Evolutionary conservation across 2,113 vertebrate genomes (phyloP).

Genomic region (Gobio gobio): DNA sequence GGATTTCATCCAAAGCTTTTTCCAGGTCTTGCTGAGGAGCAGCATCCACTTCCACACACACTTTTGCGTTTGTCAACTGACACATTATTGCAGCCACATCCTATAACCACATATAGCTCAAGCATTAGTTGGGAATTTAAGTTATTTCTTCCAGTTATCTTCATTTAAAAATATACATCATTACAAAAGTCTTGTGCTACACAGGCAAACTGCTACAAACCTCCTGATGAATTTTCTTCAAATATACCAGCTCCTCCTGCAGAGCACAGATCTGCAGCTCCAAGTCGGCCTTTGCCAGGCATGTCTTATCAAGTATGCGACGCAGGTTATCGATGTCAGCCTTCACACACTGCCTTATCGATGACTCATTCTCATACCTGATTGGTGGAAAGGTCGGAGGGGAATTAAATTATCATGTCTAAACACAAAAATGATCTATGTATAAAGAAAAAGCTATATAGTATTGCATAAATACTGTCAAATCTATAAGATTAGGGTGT

Average conservation of each 20-base stretch:
- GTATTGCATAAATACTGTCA: no score
- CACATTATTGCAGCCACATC: conserved; percentile 82
- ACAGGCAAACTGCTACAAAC: conserved; percentile 64
- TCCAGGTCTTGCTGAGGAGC: conserved; percentile 85
- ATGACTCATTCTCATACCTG: conserved; percentile 86
- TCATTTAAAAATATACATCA: not conserved
- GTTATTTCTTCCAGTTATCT: not conserved
- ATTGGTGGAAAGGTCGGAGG: conserved; percentile 10
- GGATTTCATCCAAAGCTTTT: conserved; percentile 88
- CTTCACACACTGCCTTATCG: conserved; percentile 86
- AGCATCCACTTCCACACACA: conserved; percentile 93
- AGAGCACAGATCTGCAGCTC: conserved; percentile 88
- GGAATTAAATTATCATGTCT: not conserved
- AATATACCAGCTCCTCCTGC: conserved; percentile 88
- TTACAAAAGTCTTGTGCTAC: no score
- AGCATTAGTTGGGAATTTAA: conserved; percentile 23
- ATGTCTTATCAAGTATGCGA: conserved; percentile 88
- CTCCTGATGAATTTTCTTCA: conserved; percentile 92
- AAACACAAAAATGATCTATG: not conserved
- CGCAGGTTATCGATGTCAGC: conserved; percentile 87
- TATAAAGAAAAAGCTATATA: not conserved
- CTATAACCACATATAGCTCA: conserved; percentile 67
- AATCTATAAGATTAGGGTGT: not conserved
- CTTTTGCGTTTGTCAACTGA: conserved; percentile 81
- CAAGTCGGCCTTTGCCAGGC: conserved; percentile 85